Conservation (phyloP, 2,113 vertebrate genomes). For the Neodon shergylaensis region DNA sequence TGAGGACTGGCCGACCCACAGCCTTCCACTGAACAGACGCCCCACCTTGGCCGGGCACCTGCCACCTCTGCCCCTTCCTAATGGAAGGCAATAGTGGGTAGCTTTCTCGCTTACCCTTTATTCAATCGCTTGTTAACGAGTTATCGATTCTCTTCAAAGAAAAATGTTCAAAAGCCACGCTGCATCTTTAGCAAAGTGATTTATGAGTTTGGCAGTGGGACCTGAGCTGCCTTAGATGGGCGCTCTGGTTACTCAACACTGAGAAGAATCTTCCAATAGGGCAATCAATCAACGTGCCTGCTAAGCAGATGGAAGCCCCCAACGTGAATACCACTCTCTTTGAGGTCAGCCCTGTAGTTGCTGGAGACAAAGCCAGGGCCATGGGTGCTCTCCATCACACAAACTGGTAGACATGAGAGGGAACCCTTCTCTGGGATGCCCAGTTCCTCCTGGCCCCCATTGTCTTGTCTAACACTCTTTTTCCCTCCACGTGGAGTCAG, state of each 20-base stretch:
- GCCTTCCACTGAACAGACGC: background rate
- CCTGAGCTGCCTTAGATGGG: background rate
- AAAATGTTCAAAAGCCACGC: slow-evolving; percentile 41
- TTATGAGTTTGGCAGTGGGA: background rate
- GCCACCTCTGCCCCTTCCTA: background rate
- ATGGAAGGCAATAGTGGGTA: background rate
- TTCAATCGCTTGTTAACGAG: slow-evolving; percentile 64
- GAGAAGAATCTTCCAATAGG: background rate
- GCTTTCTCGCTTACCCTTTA: background rate
- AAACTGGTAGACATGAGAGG: no score
- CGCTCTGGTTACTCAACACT: background rate
- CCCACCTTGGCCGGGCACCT: background rate
- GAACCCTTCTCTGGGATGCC: background rate
- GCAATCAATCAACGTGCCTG: background rate
- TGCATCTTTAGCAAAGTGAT: slow-evolving; percentile 69
- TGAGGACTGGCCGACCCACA: background rate
- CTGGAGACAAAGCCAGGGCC: background rate
- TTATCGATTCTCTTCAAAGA: slow-evolving; percentile 67
- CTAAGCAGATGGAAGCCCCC: background rate
- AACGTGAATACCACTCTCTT: fast-evolving
- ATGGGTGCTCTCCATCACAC: background rate
- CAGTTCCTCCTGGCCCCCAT: no score
- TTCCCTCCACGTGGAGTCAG: background rate
- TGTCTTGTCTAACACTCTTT: background rate
- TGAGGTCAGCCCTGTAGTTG: background rate